A percentile compares a stretch with the other conserved stretches of the same genome.
These are phyloP conservation scores for Trypoxylus dichotomus DNA, from an alignment of 1,140 invertebrate genomes.

Conservation along the genomic window DNA sequence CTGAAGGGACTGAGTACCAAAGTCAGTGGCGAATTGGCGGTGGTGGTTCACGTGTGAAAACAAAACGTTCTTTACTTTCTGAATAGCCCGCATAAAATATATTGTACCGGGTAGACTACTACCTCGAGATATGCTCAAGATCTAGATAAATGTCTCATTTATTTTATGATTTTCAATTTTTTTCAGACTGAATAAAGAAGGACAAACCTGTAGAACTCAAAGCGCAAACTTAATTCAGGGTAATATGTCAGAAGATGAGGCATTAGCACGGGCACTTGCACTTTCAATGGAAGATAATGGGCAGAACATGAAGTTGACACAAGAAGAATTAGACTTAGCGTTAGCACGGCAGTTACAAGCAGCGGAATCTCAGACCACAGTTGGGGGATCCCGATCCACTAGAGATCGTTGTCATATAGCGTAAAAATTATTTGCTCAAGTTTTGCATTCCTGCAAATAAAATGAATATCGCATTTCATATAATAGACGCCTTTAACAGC, in stretches of 20 bases:
- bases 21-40: too few species aligned
- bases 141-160: constrained; percentile 40
- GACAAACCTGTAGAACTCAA: not conserved
- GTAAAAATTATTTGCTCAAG: constrained; percentile 27
- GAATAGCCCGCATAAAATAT: too few species aligned
- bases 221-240: not conserved
- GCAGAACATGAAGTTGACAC: constrained; percentile 38
- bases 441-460: not conserved
- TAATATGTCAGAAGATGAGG: constrained; percentile 73
- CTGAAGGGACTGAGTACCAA: too few species aligned
- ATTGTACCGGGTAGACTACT: too few species aligned
- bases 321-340: constrained; percentile 50
- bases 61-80: too few species aligned
- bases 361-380: constrained; percentile 40
- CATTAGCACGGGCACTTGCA: constrained; percentile 78
- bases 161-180: not conserved
- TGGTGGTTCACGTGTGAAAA: too few species aligned
- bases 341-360: constrained; percentile 51
- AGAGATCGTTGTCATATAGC: constrained; percentile 47
- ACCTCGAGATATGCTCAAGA: too few species aligned
- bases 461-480: not conserved
- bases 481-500: constrained; percentile 2
- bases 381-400: constrained; percentile 31
- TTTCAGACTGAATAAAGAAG: constrained; percentile 1
- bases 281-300: constrained; percentile 68